Evolutionary conservation across 2,888 invertebrate genomes (phyloP), one percentile per base, ranked within the genome.

Genomic region (Pheosia tremula): DNA sequence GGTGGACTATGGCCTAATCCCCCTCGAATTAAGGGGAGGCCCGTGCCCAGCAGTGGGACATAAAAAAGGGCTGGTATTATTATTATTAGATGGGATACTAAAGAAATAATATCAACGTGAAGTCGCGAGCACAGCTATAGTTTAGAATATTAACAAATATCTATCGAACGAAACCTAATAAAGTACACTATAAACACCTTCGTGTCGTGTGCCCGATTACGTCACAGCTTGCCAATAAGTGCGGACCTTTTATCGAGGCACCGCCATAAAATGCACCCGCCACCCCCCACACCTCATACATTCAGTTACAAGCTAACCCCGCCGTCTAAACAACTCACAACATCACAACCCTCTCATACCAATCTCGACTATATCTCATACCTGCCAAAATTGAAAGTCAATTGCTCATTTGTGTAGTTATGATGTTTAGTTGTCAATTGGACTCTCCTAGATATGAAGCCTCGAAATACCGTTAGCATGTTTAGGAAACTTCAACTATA

Each of bases 181-280:
- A 69, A 69, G 68, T 66, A 61, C 50, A 57, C 53, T 10, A 24
- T 62, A 58, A 64, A 56, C 59, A 61, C 61, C 63, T 64, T 63
- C 38, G 56, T 56, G 54, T 60, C 56, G 58, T 50, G 62, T 63
- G 60, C 61, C 45, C 59, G 63, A 54, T 54, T 57, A 65, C 73
- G 72, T 69, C 73, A 72, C 59, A 61, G 62, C 67, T 57, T 58
- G 63, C 67, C 72, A 69, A 73, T 74, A 69, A 69, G 60, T 65
- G 62, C 62, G 60, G 69, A 66, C 47, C 66, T 72, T 72, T 82
- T 80, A 81, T 77, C 61, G 73, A 62, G 66, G 72, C 67, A 59
- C 66, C 68, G 59, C 61, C 75, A 74, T 81, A 80, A 81, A 82
- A 77, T 66, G 68, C 81, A 81, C 72, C 77, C 74, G 80, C 68